These are phyloP conservation scores for Axinella damicornis DNA, from an alignment of 37 sponge, comb jelly and placozoan species.

Conservation along the genomic window DNA sequence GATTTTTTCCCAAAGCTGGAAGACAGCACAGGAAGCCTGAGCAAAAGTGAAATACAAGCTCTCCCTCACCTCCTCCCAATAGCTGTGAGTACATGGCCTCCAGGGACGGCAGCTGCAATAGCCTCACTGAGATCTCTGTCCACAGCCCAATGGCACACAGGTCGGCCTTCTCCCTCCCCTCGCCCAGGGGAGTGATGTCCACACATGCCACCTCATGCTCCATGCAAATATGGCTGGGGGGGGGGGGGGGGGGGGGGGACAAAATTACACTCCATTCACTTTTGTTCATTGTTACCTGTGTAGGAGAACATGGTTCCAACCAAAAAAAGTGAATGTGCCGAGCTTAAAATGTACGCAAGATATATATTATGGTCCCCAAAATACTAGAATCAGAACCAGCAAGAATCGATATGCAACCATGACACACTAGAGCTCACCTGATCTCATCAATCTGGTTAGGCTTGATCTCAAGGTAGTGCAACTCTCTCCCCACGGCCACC, in stretches of 20 bases:
- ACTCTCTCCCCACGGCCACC: slow-evolving; percentile 73
- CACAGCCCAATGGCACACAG: slow-evolving; percentile 91
- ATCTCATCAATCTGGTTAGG: slow-evolving; percentile 41
- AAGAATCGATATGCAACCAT: too few species aligned
- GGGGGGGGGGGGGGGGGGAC: not conserved
- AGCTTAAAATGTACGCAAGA: too few species aligned
- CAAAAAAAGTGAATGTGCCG: too few species aligned
- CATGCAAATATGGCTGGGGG: slow-evolving; percentile 51
- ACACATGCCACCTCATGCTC: slow-evolving; percentile 93
- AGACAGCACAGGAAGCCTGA: too few species aligned
- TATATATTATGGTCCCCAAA: too few species aligned
- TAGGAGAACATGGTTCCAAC: too few species aligned
- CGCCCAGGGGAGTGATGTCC: slow-evolving; percentile 79
- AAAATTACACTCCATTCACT: too few species aligned
- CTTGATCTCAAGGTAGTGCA: slow-evolving; percentile 78
- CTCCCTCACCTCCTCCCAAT: slow-evolving; percentile 86
- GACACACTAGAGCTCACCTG: slow-evolving; percentile 27
- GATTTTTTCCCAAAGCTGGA: too few species aligned
- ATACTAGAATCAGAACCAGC: too few species aligned
- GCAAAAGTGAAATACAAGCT: too few species aligned
- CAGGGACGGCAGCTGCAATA: slow-evolving; percentile 78
- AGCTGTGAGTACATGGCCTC: slow-evolving; percentile 62
- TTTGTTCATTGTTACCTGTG: too few species aligned
- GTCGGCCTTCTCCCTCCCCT: slow-evolving; percentile 17
- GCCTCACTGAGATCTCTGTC: slow-evolving; percentile 84